phyloP scores from a whole-genome alignment of 2,113 vertebrate genomes.

The Apaloderma vittatum region DNA sequence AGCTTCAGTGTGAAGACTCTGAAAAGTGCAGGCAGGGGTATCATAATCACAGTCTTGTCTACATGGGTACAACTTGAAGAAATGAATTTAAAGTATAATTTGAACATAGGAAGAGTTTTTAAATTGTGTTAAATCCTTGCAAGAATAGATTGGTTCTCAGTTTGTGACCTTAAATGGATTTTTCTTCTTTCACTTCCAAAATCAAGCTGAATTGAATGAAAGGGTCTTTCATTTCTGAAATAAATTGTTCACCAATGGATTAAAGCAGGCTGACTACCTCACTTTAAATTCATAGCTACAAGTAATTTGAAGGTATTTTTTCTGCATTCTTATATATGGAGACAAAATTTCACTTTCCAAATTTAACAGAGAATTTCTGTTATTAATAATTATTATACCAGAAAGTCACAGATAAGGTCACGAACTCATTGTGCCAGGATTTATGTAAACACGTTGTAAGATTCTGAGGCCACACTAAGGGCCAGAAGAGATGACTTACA shows the following conservation, averaged over 20 bases:
- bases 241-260: not conserved
- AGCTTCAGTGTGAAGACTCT: not conserved
- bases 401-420: not conserved
- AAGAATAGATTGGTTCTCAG: not conserved
- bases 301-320: not conserved
- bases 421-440: not conserved
- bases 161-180: not conserved
- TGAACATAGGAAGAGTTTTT: not conserved
- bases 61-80: not conserved
- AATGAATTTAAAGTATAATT: not conserved
- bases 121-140: not conserved
- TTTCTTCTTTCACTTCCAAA: slow-evolving; percentile 2
- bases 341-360: not conserved
- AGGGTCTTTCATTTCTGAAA: not conserved
- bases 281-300: not conserved
- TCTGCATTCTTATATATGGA: not conserved
- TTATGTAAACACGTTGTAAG: not conserved
- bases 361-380: not conserved
- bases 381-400: not conserved
- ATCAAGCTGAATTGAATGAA: not conserved
- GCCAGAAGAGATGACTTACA: not conserved
- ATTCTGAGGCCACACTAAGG: not conserved
- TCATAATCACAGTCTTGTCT: not conserved
- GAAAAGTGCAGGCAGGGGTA: not conserved
- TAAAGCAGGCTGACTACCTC: not conserved